These are phyloP conservation scores for Epirrhoe alternata DNA, from an alignment of 2,888 invertebrate genomes.

Conservation along the genomic window DNA sequence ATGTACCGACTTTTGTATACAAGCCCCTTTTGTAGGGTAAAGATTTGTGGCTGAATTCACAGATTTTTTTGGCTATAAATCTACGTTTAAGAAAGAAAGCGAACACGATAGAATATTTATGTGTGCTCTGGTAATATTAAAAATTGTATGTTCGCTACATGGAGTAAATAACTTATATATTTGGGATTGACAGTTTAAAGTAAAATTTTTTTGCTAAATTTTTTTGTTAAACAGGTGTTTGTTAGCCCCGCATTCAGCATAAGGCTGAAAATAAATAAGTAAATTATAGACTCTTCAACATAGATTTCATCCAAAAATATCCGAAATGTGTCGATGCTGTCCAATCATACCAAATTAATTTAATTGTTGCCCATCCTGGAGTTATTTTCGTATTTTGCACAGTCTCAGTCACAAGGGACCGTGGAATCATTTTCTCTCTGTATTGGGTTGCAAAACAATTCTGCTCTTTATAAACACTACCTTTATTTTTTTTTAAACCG, in stretches of 20 bases:
- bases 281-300: too few relatives aligned
- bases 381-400: constrained; percentile 23
- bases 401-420: constrained; percentile 20
- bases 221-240: too few relatives aligned
- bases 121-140: not conserved
- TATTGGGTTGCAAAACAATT: constrained; percentile 6
- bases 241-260: too few relatives aligned
- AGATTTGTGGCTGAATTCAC: constrained; percentile 1
- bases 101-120: not conserved
- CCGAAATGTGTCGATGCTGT: not conserved
- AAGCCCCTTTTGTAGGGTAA: constrained; percentile 1
- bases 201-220: too few relatives aligned
- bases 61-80: constrained; percentile 1
- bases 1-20: constrained; percentile 2
- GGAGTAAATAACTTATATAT: too few relatives aligned
- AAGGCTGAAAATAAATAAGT: too few relatives aligned
- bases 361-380: constrained; percentile 12
- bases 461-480: not conserved
- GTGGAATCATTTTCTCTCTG: constrained; percentile 18
- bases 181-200: too few relatives aligned
- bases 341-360: not conserved
- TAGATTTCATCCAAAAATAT: not conserved
- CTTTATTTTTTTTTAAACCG: not conserved
- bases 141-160: not conserved
- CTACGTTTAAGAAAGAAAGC: not conserved